A percentile compares a stretch with the other conserved stretches of the same genome.
Evolutionary conservation across 2,888 invertebrate species (phyloP).

Genomic region (Sesamia inferens): DNA sequence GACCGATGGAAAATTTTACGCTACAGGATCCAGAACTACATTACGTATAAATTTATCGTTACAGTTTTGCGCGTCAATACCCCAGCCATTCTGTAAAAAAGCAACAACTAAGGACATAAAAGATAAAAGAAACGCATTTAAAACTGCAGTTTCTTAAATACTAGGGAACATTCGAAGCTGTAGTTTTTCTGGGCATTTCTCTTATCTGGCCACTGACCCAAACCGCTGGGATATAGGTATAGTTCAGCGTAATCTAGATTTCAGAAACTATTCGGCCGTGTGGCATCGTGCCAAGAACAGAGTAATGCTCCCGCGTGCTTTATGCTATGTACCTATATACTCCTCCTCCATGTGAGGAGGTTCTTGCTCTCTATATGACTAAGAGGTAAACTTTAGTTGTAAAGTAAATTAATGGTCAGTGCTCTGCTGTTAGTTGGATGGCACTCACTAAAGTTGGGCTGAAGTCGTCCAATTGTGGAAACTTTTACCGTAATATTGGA

Average conservation of each 20-base stretch:
- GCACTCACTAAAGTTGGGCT: neutral
- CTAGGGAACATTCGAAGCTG: neutral
- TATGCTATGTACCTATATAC: neutral
- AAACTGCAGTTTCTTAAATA: slow-evolving; percentile 3
- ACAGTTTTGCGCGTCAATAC: neutral
- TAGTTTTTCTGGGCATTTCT: slow-evolving; percentile 6
- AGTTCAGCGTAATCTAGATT: slow-evolving; percentile 49
- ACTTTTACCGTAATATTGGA: neutral
- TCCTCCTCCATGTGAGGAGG: slow-evolving; percentile 9
- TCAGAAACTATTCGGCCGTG: slow-evolving; percentile 50
- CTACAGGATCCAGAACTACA: too few species aligned
- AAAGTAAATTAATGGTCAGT: slow-evolving; percentile 25
- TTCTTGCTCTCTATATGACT: slow-evolving; percentile 26
- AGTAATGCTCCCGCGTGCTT: slow-evolving; percentile 15
- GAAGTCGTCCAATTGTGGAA: neutral
- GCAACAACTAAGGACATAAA: neutral
- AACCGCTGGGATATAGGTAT: slow-evolving; percentile 10
- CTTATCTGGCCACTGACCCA: slow-evolving; percentile 37
- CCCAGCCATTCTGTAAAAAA: neutral
- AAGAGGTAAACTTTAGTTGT: slow-evolving; percentile 22
- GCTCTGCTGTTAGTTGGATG: neutral
- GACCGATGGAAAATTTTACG: too few species aligned
- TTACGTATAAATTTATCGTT: neutral
- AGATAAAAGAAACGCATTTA: neutral
- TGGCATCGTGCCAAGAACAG: slow-evolving; percentile 59